Conservation (phyloP, 1,140 invertebrate genomes). For the Sipha flava region DNA sequence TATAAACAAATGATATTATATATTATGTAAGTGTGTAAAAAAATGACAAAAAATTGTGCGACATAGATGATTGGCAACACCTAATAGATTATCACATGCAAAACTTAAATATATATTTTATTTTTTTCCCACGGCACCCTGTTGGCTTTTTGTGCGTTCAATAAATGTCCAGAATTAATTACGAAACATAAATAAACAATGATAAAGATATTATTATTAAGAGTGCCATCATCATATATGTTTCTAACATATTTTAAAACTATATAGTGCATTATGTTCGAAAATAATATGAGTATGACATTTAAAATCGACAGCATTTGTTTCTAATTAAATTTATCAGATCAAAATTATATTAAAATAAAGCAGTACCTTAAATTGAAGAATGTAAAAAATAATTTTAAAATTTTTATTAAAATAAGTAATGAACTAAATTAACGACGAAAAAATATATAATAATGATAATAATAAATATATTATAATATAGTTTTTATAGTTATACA, state of each 20-base stretch:
- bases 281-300: not conserved
- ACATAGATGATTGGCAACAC: not conserved
- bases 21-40: not conserved
- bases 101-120: conserved; percentile 6
- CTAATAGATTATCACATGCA: conserved; percentile 2
- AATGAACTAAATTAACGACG: not conserved
- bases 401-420: not conserved
- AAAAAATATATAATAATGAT: not conserved
- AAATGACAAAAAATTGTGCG: not conserved
- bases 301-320: too few relatives aligned
- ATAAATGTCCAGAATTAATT: not conserved
- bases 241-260: not conserved
- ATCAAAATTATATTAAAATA: not conserved
- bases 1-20: not conserved
- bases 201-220: not conserved
- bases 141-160: not conserved
- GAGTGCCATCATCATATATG: not conserved
- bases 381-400: not conserved
- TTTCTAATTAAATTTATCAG: not conserved
- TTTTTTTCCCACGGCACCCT: too few relatives aligned
- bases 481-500: not conserved
- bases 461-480: not conserved
- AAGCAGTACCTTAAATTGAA: not conserved
- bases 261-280: not conserved
- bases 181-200: not conserved